phyloP scores from a whole-genome alignment of 2,797 vertebrate species.

The Crax fasciolata region DNA sequence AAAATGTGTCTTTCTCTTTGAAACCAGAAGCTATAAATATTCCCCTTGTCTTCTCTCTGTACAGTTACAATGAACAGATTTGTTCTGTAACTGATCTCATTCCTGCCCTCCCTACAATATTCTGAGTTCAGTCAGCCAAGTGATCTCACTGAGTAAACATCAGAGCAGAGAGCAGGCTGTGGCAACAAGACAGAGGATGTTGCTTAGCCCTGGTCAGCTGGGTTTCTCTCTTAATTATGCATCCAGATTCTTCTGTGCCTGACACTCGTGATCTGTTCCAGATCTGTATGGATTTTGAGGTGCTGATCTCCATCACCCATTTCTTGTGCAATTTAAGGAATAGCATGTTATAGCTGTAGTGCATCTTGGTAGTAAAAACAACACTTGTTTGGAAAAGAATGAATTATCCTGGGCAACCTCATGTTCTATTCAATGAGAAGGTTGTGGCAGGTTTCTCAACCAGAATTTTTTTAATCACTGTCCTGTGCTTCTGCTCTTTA shows the following conservation, averaged over 20 bases:
- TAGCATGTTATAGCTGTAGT: neutral
- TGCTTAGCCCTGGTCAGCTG: neutral
- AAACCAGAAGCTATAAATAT: neutral
- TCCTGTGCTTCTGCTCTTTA: neutral
- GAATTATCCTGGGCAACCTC: neutral
- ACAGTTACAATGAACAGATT: neutral
- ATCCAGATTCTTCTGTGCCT: neutral
- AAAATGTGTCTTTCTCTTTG: neutral
- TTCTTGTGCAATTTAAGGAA: neutral
- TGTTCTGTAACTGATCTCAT: neutral
- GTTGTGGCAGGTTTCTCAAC: neutral
- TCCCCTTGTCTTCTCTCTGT: neutral
- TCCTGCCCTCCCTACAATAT: neutral
- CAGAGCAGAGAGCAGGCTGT: neutral
- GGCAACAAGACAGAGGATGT: neutral
- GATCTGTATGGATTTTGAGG: neutral
- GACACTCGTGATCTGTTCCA: neutral
- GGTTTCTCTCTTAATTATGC: neutral
- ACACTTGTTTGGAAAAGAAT: neutral
- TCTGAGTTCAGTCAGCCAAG: neutral
- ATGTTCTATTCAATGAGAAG: neutral
- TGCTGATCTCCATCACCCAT: neutral
- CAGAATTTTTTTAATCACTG: neutral
- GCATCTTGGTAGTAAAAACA: neutral
- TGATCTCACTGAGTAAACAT: neutral